A percentile compares a stretch with the other conserved stretches of the same genome.
These are phyloP conservation scores for Hyaena hyaena DNA, from an alignment of 2,113 vertebrate species.

Conservation along the genomic window DNA sequence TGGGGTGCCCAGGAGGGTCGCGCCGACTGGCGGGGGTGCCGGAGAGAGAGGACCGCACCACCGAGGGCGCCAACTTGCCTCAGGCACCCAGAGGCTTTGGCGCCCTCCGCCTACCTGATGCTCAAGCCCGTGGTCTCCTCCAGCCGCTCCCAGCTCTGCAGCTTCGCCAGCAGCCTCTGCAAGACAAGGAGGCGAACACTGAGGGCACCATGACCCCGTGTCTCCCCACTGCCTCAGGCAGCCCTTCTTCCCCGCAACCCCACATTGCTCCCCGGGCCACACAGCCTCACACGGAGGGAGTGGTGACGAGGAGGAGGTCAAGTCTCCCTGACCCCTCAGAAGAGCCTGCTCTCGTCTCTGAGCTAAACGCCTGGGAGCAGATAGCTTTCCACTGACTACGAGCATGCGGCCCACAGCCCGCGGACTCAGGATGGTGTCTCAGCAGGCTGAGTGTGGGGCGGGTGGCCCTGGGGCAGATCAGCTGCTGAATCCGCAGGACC, in stretches of 20 bases:
- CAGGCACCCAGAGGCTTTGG: no score
- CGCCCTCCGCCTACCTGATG: conserved; percentile 89
- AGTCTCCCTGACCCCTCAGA: neutral
- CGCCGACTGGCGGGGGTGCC: no score
- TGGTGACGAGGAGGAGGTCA: fast-evolving
- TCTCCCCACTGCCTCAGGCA: fast-evolving
- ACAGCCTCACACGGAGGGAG: neutral
- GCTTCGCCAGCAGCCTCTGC: conserved; percentile 90
- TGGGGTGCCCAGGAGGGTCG: no score
- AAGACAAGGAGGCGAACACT: conserved; percentile 28
- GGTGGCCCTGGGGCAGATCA: neutral
- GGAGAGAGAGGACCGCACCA: no score
- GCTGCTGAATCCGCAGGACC: neutral
- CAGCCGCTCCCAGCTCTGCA: conserved; percentile 94
- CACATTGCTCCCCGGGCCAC: neutral
- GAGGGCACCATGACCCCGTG: neutral
- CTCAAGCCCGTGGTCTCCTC: conserved; percentile 92
- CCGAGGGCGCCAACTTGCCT: no score
- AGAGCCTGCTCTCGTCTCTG: neutral
- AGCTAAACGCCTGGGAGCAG: neutral
- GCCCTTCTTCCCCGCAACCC: fast-evolving
- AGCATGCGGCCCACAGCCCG: fast-evolving
- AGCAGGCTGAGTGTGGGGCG: no score
- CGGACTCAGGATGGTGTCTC: neutral
- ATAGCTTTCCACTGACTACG: fast-evolving